Conservation (phyloP, 2,797 vertebrate species). For the Chiloscyllium punctatum region DNA sequence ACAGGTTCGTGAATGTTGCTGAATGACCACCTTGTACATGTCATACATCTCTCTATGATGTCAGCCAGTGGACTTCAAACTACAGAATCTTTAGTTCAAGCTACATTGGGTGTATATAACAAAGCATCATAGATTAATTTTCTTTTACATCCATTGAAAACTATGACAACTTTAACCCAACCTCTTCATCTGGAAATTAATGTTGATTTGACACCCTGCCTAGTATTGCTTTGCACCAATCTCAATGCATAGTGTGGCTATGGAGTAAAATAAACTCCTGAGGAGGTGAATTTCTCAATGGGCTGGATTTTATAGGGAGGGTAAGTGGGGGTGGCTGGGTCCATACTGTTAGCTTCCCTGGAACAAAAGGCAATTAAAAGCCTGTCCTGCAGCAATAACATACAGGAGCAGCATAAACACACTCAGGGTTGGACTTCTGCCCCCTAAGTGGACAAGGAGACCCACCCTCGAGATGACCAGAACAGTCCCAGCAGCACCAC, state of each 20-base stretch:
- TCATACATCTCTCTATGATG: neutral
- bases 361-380: too few species aligned
- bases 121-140: neutral
- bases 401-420: too few species aligned
- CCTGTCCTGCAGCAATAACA: too few species aligned
- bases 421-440: too few species aligned
- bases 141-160: neutral
- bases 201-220: too few species aligned
- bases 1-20: constrained; percentile 23
- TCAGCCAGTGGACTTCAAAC: neutral
- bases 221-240: neutral
- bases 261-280: neutral
- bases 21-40: neutral
- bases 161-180: neutral
- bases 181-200: neutral
- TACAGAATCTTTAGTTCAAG: neutral
- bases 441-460: too few species aligned
- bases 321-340: neutral
- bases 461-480: too few species aligned
- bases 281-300: neutral
- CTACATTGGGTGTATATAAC: neutral
- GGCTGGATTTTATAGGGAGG: too few species aligned
- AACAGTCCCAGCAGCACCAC: too few species aligned
- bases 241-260: neutral
- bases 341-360: too few species aligned